These are phyloP conservation scores for Lochmaea crataegi DNA, from an alignment of 2,888 invertebrate species.

Conservation along the genomic window DNA sequence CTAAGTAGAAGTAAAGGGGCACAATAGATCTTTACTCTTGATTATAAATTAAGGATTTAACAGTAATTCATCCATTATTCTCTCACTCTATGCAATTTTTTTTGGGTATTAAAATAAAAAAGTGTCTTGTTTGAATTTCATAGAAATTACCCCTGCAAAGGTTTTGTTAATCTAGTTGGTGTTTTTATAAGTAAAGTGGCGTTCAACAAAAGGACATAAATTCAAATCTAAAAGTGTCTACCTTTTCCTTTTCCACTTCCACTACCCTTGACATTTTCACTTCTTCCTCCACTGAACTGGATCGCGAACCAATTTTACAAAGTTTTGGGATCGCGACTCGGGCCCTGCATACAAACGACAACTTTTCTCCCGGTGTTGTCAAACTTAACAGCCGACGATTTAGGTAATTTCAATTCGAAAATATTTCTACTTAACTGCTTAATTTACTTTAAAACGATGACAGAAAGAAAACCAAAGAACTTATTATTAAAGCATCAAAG, in stretches of 20 bases:
- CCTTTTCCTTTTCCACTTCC: constrained; percentile 45
- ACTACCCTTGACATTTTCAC: constrained; percentile 57
- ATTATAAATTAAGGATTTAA: no score
- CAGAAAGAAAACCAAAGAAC: no score
- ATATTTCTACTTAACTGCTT: no score
- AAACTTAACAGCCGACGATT: constrained; percentile 20
- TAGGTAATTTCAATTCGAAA: not conserved
- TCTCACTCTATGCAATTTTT: no score
- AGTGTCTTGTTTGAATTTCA: not conserved
- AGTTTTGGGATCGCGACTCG: constrained; percentile 65
- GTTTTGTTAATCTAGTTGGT: constrained; percentile 2
- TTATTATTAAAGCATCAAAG: no score
- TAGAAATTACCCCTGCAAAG: not conserved
- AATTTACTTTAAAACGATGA: no score
- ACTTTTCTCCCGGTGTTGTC: constrained; percentile 55
- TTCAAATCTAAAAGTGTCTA: constrained; percentile 41
- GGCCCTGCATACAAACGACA: constrained; percentile 67
- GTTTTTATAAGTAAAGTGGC: constrained; percentile 11
- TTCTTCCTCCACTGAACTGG: constrained; percentile 68
- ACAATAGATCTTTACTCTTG: no score
- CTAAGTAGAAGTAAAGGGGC: no score
- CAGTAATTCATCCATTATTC: not conserved
- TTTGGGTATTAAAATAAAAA: no score
- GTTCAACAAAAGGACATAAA: constrained; percentile 25
- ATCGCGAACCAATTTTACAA: constrained; percentile 70